A percentile compares a stretch with the other conserved stretches of the same genome.
phyloP scores from a whole-genome alignment of 2,113 vertebrate genomes.

The Syngnathoides biaculeatus region DNA sequence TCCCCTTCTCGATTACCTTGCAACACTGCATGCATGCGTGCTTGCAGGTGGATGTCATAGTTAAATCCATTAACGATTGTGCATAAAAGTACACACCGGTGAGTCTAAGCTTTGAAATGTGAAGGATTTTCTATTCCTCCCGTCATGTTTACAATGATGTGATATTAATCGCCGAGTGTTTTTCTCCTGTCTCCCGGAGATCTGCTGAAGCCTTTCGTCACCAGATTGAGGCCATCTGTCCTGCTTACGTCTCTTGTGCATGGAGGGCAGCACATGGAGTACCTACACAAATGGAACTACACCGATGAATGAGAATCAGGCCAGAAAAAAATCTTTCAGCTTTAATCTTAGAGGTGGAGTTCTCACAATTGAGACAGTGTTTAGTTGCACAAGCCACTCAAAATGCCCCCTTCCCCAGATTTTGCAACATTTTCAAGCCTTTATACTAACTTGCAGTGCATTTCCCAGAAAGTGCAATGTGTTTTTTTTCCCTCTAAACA shows the following conservation, averaged over 20 bases:
- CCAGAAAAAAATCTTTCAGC: neutral
- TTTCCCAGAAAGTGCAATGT: constrained; percentile 1
- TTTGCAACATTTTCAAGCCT: neutral
- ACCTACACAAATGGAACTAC: constrained; percentile 30
- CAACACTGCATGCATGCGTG: constrained; percentile 4
- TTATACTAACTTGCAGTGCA: neutral
- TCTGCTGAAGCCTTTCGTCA: constrained; percentile 38
- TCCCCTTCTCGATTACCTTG: constrained; percentile 23
- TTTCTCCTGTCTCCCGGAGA: constrained; percentile 48
- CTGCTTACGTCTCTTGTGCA: constrained; percentile 22
- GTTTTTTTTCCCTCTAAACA: neutral
- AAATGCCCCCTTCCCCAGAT: neutral
- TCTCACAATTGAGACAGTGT: constrained; percentile 3
- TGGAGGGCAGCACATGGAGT: constrained; percentile 31
- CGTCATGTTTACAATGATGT: neutral
- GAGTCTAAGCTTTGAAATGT: neutral
- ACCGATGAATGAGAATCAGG: constrained; percentile 1
- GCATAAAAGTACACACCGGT: too few species aligned
- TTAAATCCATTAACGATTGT: neutral
- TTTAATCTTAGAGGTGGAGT: neutral
- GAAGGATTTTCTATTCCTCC: neutral
- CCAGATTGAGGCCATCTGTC: constrained; percentile 65
- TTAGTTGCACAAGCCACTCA: neutral
- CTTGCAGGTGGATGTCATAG: neutral
- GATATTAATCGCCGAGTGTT: constrained; percentile 35